A percentile compares a stretch with the other conserved stretches of the same genome.
Evolutionary conservation across 1,140 invertebrate genomes (phyloP).

Genomic region (Stratiolaelaps scimitus): DNA sequence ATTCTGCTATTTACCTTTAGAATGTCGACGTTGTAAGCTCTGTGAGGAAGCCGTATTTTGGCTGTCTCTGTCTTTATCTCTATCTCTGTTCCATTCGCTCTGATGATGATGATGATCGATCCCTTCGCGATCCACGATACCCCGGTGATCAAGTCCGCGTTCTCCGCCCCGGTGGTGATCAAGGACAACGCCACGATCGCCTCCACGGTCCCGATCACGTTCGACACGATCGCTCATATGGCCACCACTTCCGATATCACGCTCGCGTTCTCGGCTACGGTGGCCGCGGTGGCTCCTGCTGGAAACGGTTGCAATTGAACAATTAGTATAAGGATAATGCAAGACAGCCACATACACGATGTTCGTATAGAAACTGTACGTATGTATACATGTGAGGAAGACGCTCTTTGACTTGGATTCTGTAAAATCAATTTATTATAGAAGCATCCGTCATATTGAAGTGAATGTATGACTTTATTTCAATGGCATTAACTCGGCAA

Average conservation of each 20-base stretch:
- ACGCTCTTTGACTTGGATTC: no score
- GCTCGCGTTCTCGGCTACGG: constrained; percentile 12
- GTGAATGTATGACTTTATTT: no score
- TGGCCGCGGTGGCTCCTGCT: background rate
- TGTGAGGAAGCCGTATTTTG: constrained; percentile 23
- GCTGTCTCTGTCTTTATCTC: constrained; percentile 3
- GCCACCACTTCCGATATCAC: background rate
- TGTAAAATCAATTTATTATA: no score
- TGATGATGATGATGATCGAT: no score
- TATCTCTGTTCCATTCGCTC: background rate
- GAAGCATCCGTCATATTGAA: no score
- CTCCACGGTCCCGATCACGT: no score
- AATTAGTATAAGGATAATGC: constrained; percentile 2
- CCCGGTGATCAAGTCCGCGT: no score
- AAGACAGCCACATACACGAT: background rate
- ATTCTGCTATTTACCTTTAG: background rate
- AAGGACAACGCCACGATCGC: no score
- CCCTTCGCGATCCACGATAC: no score
- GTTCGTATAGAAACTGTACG: background rate
- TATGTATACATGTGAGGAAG: background rate
- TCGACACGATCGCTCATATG: no score
- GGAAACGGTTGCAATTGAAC: background rate
- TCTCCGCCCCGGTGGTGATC: no score
- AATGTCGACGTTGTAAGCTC: constrained; percentile 28
- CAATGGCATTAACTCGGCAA: no score